Conservation (phyloP, 2,113 vertebrate genomes). For the Antigone vipio region DNA sequence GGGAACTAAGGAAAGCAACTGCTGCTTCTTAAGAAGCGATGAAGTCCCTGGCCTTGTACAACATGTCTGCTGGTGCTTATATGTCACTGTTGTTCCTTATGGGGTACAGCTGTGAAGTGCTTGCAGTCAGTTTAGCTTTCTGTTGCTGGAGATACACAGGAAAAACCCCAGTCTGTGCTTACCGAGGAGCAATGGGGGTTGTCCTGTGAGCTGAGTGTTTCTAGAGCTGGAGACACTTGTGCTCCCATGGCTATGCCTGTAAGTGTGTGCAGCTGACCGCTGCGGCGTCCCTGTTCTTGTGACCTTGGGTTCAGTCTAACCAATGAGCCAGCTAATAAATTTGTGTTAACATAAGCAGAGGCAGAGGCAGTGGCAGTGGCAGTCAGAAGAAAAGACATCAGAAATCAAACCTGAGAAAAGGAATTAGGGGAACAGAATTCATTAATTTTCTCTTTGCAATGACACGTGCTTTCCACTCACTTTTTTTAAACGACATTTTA, state of each 20-base stretch:
- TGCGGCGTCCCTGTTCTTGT: neutral
- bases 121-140: neutral
- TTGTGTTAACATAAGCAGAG: conserved; percentile 19
- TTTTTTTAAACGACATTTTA: conserved; percentile 62
- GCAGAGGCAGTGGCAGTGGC: neutral
- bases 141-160: neutral
- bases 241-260: neutral
- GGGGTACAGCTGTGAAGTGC: neutral
- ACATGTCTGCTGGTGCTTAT: neutral
- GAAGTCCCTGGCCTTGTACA: neutral
- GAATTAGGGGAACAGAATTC: conserved; percentile 7
- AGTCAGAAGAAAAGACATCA: conserved; percentile 12
- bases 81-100: neutral
- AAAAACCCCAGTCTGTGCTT: neutral
- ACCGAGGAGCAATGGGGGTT: neutral
- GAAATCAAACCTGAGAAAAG: conserved; percentile 34
- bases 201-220: neutral
- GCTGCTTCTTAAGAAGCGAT: neutral
- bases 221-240: neutral
- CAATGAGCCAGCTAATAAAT: conserved; percentile 19
- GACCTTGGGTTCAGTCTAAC: neutral
- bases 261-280: neutral
- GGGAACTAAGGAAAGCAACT: neutral
- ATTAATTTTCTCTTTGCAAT: conserved; percentile 37
- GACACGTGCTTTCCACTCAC: conserved; percentile 10